These are phyloP conservation scores for Teleogryllus oceanicus DNA, from an alignment of 2,888 invertebrate species.

Conservation along the genomic window DNA sequence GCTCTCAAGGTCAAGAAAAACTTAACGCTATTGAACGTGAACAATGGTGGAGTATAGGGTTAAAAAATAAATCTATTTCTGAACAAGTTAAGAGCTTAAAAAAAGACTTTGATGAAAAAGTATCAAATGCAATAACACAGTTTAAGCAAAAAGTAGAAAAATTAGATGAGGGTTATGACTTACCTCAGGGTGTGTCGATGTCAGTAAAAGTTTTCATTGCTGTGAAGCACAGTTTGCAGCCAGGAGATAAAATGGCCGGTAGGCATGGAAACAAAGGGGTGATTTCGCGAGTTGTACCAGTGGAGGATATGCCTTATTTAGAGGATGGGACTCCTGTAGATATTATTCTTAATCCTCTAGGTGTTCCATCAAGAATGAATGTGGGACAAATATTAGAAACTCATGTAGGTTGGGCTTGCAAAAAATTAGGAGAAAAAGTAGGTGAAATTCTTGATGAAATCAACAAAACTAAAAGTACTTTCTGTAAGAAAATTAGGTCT, in stretches of 20 bases:
- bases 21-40: too few relatives aligned
- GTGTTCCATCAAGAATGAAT: conserved; percentile 34
- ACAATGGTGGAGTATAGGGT: neutral
- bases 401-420: conserved; percentile 25
- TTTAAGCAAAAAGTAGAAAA: neutral
- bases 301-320: conserved; percentile 33
- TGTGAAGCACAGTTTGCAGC: conserved; percentile 24
- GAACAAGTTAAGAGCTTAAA: too few relatives aligned
- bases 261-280: conserved; percentile 35
- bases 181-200: conserved; percentile 25
- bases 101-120: too few relatives aligned
- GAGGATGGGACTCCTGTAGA: conserved; percentile 31
- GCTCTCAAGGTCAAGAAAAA: too few relatives aligned
- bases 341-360: conserved; percentile 33
- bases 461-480: too few relatives aligned
- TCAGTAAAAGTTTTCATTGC: conserved; percentile 31
- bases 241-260: conserved; percentile 35
- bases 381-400: conserved; percentile 24
- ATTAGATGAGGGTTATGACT: neutral
- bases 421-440: neutral
- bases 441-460: too few relatives aligned
- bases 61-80: neutral
- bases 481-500: too few relatives aligned
- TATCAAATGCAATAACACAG: neutral
- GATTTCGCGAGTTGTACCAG: conserved; percentile 26